These are phyloP conservation scores for Pachyrhynchus sulphureomaculatus DNA, from an alignment of 1,140 invertebrate species.

Conservation along the genomic window DNA sequence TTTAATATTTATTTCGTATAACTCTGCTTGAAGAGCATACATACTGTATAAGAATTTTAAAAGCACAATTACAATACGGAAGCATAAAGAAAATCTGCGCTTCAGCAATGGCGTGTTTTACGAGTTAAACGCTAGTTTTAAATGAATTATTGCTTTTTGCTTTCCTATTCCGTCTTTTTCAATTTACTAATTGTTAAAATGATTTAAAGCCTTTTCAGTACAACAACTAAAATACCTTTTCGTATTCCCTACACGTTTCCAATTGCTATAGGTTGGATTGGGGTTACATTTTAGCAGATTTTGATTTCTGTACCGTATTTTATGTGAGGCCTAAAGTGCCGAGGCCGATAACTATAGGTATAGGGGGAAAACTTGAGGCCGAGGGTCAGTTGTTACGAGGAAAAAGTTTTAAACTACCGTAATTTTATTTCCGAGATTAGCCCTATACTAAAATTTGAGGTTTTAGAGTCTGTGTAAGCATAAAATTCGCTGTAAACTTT, in stretches of 20 bases:
- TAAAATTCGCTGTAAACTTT: too few relatives aligned
- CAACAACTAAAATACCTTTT: neutral
- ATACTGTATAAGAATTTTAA: too few relatives aligned
- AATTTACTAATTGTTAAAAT: slow-evolving; percentile 8
- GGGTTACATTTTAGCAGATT: slow-evolving; percentile 19
- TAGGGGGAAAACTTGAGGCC: slow-evolving; percentile 1
- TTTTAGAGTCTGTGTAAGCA: too few relatives aligned
- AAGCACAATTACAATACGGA: too few relatives aligned
- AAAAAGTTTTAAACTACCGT: slow-evolving; percentile 11
- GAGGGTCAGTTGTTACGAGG: slow-evolving; percentile 16
- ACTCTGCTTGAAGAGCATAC: too few relatives aligned
- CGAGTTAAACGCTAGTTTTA: too few relatives aligned
- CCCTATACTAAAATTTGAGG: too few relatives aligned
- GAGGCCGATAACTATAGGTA: slow-evolving; percentile 5
- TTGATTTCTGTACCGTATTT: slow-evolving; percentile 13
- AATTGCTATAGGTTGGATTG: slow-evolving; percentile 10
- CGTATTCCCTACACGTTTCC: slow-evolving; percentile 5
- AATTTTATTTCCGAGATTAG: slow-evolving; percentile 1
- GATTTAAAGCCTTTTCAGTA: slow-evolving; percentile 1
- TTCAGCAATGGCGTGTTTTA: too few relatives aligned
- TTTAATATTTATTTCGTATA: too few relatives aligned
- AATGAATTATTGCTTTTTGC: too few relatives aligned
- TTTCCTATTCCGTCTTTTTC: neutral
- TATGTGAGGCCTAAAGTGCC: slow-evolving; percentile 1
- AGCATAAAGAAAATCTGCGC: too few relatives aligned